These are phyloP conservation scores for Ennomos quercinarius DNA, from an alignment of 2,888 invertebrate species.

Conservation along the genomic window DNA sequence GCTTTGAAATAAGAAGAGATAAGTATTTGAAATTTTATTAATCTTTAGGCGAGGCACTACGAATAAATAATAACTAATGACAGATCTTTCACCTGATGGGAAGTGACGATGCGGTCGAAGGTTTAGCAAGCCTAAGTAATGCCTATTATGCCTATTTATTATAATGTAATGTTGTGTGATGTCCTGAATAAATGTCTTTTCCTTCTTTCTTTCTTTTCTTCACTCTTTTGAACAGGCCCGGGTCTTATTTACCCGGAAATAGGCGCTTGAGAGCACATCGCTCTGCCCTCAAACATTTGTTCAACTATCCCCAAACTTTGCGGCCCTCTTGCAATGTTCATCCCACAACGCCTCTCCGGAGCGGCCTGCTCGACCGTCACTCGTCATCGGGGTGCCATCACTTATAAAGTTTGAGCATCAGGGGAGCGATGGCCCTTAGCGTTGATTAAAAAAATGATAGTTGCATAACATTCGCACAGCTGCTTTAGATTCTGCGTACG, in stretches of 20 bases:
- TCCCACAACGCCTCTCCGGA: neutral
- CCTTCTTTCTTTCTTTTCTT: no score
- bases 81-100: no score
- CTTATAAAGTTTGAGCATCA: conserved; percentile 19
- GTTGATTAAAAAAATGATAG: neutral
- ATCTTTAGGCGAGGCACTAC: neutral
- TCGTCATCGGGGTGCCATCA: conserved; percentile 17
- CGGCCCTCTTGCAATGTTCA: conserved; percentile 2
- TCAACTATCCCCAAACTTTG: conserved; percentile 17
- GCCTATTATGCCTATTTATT: no score
- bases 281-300: conserved; percentile 7
- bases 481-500: no score
- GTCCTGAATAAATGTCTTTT: no score
- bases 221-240: no score
- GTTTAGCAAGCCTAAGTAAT: no score
- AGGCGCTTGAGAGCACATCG: neutral
- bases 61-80: conserved; percentile 14
- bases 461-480: no score
- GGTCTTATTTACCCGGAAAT: no score
- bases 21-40: conserved; percentile 14
- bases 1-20: neutral
- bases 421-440: conserved; percentile 1
- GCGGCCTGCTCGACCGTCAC: neutral
- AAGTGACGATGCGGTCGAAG: no score
- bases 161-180: no score